These are phyloP conservation scores for Coracopsis vasa DNA, from an alignment of 2,113 vertebrate species.

Conservation along the genomic window DNA sequence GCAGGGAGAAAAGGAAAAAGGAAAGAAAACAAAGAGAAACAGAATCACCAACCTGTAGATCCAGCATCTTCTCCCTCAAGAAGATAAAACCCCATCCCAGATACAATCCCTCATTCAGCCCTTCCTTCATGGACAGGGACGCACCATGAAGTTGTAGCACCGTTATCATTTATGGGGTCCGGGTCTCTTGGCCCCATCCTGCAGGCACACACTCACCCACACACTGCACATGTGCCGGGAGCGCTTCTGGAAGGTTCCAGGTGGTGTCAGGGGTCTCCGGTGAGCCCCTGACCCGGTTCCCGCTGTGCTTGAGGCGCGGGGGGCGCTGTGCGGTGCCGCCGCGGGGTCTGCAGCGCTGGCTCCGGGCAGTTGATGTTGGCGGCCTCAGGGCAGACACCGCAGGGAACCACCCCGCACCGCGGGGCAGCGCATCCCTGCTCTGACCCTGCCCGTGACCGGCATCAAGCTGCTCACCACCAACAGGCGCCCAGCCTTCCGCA, in stretches of 20 bases:
- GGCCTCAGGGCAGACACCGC: background rate
- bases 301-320: background rate
- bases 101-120: background rate
- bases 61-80: background rate
- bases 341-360: background rate
- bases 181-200: background rate
- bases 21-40: background rate
- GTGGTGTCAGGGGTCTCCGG: background rate
- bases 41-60: background rate
- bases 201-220: background rate
- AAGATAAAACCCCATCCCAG: too few species aligned
- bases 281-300: background rate
- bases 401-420: fast-evolving
- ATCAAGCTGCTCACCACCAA: background rate
- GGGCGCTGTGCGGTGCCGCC: too few species aligned
- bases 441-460: background rate
- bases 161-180: fast-evolving
- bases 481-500: background rate
- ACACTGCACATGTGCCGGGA: background rate
- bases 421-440: background rate
- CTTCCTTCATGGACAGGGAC: too few species aligned
- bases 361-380: too few species aligned
- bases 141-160: background rate
- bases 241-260: background rate
- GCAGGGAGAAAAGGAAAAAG: background rate